These are phyloP conservation scores for Alca torda DNA, from an alignment of 2,797 vertebrate genomes.

Conservation along the genomic window DNA sequence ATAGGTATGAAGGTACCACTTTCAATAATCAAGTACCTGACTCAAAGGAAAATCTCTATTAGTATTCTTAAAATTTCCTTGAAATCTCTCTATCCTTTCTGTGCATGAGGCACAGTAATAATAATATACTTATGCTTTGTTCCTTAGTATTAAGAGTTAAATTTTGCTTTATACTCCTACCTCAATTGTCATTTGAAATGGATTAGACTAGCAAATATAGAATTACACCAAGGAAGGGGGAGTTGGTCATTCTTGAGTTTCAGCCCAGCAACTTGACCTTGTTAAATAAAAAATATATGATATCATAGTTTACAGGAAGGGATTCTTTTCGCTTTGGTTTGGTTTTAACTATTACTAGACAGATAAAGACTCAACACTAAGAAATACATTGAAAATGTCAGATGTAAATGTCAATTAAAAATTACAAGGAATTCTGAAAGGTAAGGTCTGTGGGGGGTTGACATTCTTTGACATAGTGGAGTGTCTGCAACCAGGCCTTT, in stretches of 20 bases:
- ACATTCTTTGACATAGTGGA: slow-evolving; percentile 81
- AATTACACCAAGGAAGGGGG: not conserved
- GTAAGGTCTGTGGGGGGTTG: slow-evolving; percentile 80
- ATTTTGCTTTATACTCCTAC: not conserved
- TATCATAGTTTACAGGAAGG: slow-evolving; percentile 48
- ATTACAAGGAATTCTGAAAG: slow-evolving; percentile 85
- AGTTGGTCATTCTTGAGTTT: slow-evolving; percentile 41
- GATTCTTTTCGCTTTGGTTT: slow-evolving; percentile 16
- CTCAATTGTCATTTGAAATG: slow-evolving; percentile 16
- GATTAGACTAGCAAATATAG: slow-evolving; percentile 31
- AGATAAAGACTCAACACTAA: slow-evolving; percentile 75
- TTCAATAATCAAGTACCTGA: not conserved
- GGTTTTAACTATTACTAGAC: slow-evolving; percentile 53
- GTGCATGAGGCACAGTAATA: not conserved
- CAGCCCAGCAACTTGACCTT: slow-evolving; percentile 41
- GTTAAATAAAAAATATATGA: slow-evolving; percentile 46
- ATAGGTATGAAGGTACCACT: not conserved
- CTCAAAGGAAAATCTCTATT: not conserved
- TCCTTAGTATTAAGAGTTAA: not conserved
- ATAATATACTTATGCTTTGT: not conserved
- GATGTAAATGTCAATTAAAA: slow-evolving; percentile 92
- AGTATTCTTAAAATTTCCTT: not conserved
- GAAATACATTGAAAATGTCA: slow-evolving; percentile 85
- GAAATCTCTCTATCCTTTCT: not conserved
- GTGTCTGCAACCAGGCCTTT: slow-evolving; percentile 82